Conservation (phyloP, 2,797 vertebrate species). For the Syndactyla subalaris region DNA sequence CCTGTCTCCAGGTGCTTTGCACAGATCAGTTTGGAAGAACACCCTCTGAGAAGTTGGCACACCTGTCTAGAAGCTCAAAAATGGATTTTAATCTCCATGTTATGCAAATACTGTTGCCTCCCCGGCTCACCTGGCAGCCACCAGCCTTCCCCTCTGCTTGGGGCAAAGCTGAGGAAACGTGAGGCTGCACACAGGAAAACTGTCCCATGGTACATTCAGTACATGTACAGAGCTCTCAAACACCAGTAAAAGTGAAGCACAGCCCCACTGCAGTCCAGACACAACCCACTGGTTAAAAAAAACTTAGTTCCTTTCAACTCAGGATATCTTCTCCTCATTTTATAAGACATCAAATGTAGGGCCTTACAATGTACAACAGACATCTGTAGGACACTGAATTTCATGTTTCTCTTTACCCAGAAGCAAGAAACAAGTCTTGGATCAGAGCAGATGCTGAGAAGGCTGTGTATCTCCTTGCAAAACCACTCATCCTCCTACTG, state of each 20-base stretch:
- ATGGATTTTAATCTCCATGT: not conserved
- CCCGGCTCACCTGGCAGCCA: not conserved
- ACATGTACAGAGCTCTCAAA: not conserved
- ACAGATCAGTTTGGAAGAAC: not conserved
- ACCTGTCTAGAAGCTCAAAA: not conserved
- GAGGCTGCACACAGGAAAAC: not conserved
- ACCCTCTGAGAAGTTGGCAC: not conserved
- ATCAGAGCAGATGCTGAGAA: not conserved
- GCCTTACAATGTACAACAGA: not conserved
- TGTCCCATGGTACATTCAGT: no score
- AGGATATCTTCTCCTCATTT: not conserved
- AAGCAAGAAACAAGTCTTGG: not conserved
- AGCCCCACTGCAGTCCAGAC: not conserved
- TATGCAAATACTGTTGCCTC: not conserved
- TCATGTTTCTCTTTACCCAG: not conserved
- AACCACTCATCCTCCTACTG: not conserved
- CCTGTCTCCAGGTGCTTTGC: not conserved
- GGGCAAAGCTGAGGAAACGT: not conserved
- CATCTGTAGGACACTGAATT: not conserved
- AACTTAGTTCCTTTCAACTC: not conserved
- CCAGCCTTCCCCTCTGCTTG: not conserved
- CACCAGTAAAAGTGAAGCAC: not conserved
- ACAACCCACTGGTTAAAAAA: accelerated
- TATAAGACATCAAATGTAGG: not conserved
- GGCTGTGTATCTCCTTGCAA: not conserved